Evolutionary conservation across 2,888 invertebrate genomes (phyloP), one percentile per base, ranked within the genome.

Genomic region (Coleophora flavipennella): DNA sequence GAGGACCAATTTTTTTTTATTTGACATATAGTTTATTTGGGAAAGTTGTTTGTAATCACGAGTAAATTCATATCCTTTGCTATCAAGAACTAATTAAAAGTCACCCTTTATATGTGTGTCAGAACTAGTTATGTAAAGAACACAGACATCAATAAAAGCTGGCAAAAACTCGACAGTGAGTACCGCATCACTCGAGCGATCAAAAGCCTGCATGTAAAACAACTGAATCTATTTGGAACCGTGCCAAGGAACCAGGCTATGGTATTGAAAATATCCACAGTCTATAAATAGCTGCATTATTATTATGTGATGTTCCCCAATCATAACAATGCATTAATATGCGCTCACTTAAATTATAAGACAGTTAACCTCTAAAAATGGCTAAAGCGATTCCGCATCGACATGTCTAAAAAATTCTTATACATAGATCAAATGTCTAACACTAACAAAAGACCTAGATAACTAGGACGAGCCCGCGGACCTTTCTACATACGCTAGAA

Each of bases 361-460:
- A 72, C 67, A 62, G 59, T 56, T 63, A 67, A 67, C 67, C 61
- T 70, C 72, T 71, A 71, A 49, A 56, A 66, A 75, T 68, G 70
- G 76, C 72, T 69, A 67, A 65, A 57, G 59, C 55, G 53, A 52
- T 52, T 54, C 53, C 47, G 52, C 57, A 61, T 53, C 46, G 55
- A 60, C 58, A 64, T 61, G 53, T 59, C 54, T 57, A 63, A 71
- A 67, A 58, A 56, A 62, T 41, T 49, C 51, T 69, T n/a, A n/a
- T n/a, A n/a, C n/a, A 75, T 57, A 65, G 51, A 62, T 57, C 67
- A 67, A 60, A 62, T 57, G 42, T 58, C 64, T 68, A 68, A 59
- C 63, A 56, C 69, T 75, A 72, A 62, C 61, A 53, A 59, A 65
- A 65, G 63, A 64, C 65, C 69, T 71, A 73, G 47, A 56, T 36